Conservation (phyloP, 64 coral and sea anemone species). For the Montipora foliosa region DNA sequence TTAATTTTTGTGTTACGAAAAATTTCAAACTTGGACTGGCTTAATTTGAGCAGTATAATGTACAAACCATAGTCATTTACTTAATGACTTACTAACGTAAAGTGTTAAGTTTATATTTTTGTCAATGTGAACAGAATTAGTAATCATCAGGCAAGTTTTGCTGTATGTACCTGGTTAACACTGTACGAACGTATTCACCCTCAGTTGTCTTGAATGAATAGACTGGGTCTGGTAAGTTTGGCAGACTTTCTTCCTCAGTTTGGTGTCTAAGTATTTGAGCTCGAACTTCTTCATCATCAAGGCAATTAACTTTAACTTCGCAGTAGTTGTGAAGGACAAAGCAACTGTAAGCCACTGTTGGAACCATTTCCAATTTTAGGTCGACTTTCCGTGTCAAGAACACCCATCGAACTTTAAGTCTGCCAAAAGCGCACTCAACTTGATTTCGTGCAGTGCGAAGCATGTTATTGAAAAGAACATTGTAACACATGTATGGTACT, state of each 20-base stretch:
- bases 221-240: slow-evolving; percentile 54
- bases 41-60: not conserved
- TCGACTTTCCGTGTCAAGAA: slow-evolving; percentile 53
- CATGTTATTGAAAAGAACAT: slow-evolving; percentile 73
- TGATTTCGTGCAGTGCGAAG: slow-evolving; percentile 70
- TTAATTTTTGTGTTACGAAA: not conserved
- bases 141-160: slow-evolving; percentile 60
- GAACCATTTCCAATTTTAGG: slow-evolving; percentile 38
- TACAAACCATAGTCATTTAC: not conserved
- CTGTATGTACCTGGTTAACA: slow-evolving; percentile 45
- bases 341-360: slow-evolving; percentile 50
- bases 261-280: slow-evolving; percentile 10
- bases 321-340: slow-evolving; percentile 59
- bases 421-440: slow-evolving; percentile 60
- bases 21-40: not conserved
- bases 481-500: slow-evolving; percentile 47
- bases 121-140: slow-evolving; percentile 11
- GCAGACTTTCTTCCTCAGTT: slow-evolving; percentile 37
- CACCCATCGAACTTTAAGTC: slow-evolving; percentile 49
- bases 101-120: not conserved
- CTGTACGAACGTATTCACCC: slow-evolving; percentile 54
- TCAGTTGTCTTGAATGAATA: slow-evolving; percentile 31
- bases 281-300: slow-evolving; percentile 41
- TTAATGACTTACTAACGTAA: not conserved
- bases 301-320: slow-evolving; percentile 11